Base-by-base conservation (phyloP, 2,113 vertebrate species). In the Heterotilapia buettikoferi region DNA sequence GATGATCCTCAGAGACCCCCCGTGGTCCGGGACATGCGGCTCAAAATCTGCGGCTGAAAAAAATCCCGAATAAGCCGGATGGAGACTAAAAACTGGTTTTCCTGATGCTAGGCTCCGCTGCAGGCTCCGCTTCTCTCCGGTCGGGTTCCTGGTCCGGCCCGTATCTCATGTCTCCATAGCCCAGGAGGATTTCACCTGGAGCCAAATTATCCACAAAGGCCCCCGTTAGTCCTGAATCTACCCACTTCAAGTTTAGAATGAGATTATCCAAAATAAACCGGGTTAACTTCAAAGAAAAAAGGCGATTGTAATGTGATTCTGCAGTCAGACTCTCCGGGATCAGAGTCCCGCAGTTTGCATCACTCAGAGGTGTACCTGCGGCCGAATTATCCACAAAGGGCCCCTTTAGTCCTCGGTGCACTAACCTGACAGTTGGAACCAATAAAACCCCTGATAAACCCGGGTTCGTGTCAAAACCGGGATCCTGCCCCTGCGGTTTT, bases 401-500 rank as follows among this genome's bases (percentile, higher is more conserved):
- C 18, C 47, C 50, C 8, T 6, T 2, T 7, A 1, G 21, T 24
- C 31, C 63, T 1, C 4, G 4, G 45, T 21, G 5, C 5, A 9
- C 16, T 18, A 10, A 18, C 40, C 68, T 47, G 14, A 76, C 14
- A 29, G 40, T 13, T 36, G 8, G 3, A 71, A 5, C 11, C 8
- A 26, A 18, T 4, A 21, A 7, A 29, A 52, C 6, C 5, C 7
- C 1, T 2, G 40, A 43, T 12, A 16, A 63, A 45, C 2, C 16
- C 2, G n/a, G 26, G 5, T 5, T 3, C 3, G 4, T 4, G 6
- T 12, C 6, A 76, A 88, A 33, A 13, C 6, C 1, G 1, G 13
- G 3, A 2, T 38, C 71, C 61, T n/a, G 13, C 57, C n/a, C 38
- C 5, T 0, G 80, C 47, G 4, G 11, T 56, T 45, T 24, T 6